Conservation (phyloP, 2,113 vertebrate genomes). For the Dipodomys merriami region DNA sequence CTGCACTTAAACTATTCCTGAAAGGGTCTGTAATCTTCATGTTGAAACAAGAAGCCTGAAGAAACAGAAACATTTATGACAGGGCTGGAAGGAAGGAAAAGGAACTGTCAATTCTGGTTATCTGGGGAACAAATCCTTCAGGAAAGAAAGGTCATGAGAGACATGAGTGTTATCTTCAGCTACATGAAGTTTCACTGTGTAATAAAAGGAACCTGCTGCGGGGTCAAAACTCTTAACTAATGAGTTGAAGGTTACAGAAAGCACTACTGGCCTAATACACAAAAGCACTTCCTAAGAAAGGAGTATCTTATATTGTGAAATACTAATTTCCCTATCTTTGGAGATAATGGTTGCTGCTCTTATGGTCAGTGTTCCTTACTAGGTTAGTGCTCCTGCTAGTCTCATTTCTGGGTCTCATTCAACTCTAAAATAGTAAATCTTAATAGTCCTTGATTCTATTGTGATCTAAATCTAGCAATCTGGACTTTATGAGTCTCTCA, state of each 20-base stretch:
- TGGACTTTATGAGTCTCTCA: conserved; percentile 35
- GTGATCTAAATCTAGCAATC: not conserved
- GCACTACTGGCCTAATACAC: not conserved
- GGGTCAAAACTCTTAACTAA: not conserved
- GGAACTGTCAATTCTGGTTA: not conserved
- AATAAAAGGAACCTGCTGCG: not conserved
- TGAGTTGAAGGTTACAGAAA: conserved; percentile 29
- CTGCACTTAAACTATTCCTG: conserved; percentile 14
- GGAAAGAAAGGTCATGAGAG: not conserved
- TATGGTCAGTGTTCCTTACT: conserved; percentile 23
- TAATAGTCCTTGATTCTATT: conserved; percentile 26
- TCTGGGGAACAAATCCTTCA: conserved; percentile 29
- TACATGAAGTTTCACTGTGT: not conserved
- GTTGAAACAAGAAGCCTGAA: not conserved
- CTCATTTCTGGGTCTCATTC: not conserved
- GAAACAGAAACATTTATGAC: conserved; percentile 8
- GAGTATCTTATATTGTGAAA: conserved; percentile 3
- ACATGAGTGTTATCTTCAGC: conserved; percentile 33
- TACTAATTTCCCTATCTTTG: conserved; percentile 13
- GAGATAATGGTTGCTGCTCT: not conserved
- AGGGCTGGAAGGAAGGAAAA: not conserved
- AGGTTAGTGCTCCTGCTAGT: too few relatives aligned
- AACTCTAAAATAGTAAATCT: conserved; percentile 21
- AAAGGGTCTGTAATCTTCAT: not conserved
- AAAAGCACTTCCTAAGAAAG: conserved; percentile 32